Percentiles rank a stretch among this genome's conserved stretches.
Evolutionary conservation across 2,797 vertebrate genomes (phyloP).

Genomic region (Hydrolagus colliei): DNA sequence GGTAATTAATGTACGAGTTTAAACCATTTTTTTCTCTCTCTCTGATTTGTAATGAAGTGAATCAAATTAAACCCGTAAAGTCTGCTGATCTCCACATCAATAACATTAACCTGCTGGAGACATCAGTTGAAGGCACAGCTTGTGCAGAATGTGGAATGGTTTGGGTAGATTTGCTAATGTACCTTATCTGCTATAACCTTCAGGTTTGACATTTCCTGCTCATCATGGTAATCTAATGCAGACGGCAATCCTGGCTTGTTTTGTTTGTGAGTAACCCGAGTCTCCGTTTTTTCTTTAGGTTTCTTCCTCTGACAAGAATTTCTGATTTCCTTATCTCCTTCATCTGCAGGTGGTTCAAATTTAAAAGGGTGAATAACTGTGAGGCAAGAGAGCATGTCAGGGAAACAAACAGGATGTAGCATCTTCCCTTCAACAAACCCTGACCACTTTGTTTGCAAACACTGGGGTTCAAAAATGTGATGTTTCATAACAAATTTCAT

Average conservation of each 20-base stretch:
- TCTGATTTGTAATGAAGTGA: slow-evolving; percentile 18
- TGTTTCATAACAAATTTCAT: neutral
- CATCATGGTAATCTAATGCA: slow-evolving; percentile 26
- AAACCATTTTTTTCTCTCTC: neutral
- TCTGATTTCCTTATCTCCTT: slow-evolving; percentile 39
- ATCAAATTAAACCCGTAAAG: slow-evolving; percentile 15
- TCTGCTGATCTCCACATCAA: neutral
- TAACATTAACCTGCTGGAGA: slow-evolving; percentile 25
- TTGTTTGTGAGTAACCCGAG: neutral
- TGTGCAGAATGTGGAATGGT: slow-evolving; percentile 9
- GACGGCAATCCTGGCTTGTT: neutral
- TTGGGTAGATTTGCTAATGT: slow-evolving; percentile 24
- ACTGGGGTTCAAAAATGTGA: neutral
- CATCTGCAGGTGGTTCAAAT: slow-evolving; percentile 40
- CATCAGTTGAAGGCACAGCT: neutral
- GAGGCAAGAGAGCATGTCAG: slow-evolving; percentile 35
- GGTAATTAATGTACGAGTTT: neutral
- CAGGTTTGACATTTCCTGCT: slow-evolving; percentile 34
- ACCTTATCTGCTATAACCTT: slow-evolving; percentile 20
- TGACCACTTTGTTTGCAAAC: neutral
- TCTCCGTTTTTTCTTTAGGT: neutral
- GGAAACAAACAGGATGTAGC: neutral
- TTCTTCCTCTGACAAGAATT: slow-evolving; percentile 33
- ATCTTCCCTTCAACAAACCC: slow-evolving; percentile 25
- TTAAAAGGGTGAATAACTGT: slow-evolving; percentile 39